Conservation (phyloP, 2,888 invertebrate species). For the Eutolmus rufibarbis region DNA sequence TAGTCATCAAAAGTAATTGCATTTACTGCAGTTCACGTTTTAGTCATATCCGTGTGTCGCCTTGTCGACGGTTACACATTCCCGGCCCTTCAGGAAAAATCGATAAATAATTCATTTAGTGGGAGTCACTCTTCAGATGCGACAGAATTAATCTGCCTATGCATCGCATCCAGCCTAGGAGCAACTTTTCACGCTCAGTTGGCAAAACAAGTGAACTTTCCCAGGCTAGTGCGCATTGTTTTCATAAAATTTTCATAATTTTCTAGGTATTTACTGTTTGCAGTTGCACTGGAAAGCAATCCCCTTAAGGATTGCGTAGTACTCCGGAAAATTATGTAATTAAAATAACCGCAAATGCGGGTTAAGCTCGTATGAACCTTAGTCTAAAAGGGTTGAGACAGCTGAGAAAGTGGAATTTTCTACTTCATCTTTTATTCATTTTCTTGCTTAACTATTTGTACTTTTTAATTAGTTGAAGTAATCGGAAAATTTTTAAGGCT, state of each 20-base stretch:
- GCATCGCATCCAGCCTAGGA: neutral
- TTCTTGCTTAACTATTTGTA: neutral
- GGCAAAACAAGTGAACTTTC: neutral
- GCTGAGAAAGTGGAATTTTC: neutral
- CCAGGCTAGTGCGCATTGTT: neutral
- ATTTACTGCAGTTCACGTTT: neutral
- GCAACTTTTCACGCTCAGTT: neutral
- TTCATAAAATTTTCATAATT: neutral
- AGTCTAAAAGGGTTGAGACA: neutral
- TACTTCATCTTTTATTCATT: neutral
- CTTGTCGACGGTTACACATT: neutral
- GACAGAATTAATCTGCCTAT: neutral
- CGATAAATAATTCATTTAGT: neutral
- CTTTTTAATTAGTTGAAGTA: neutral
- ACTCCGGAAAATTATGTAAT: neutral
- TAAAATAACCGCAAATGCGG: neutral
- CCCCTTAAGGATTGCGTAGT: neutral
- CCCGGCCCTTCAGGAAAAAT: neutral
- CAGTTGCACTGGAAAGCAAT: neutral
- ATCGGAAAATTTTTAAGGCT: neutral
- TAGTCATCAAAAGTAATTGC: neutral
- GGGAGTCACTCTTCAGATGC: neutral
- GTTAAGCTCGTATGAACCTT: neutral
- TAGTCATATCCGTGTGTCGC: neutral
- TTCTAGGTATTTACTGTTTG: neutral